A percentile compares a stretch with the other conserved stretches of the same genome.
phyloP scores from a whole-genome alignment of 1,140 invertebrate genomes.

The Drosophila neocordata region DNA sequence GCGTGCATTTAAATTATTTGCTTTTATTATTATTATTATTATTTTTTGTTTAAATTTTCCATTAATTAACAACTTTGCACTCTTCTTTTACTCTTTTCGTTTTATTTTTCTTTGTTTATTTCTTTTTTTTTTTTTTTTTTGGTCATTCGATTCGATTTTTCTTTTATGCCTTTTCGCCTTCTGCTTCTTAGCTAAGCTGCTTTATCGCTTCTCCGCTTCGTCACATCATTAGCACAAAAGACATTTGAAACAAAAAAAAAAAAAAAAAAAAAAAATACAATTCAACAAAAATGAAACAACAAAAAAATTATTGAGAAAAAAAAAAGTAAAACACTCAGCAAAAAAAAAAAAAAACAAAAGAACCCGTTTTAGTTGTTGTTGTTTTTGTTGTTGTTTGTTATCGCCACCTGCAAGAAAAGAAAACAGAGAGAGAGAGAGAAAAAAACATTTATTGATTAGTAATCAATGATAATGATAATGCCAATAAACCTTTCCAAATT shows the following conservation, averaged over 20 bases:
- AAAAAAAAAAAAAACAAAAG: not conserved
- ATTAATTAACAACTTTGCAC: constrained; percentile 76
- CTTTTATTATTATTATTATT: no score
- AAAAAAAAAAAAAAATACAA: not conserved
- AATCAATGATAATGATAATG: constrained; percentile 10
- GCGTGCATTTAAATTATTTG: constrained; percentile 16
- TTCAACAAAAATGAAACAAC: not conserved
- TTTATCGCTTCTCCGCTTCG: constrained; percentile 9
- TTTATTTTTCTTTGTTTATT: constrained; percentile 6
- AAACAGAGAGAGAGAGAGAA: not conserved
- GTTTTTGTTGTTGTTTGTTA: not conserved
- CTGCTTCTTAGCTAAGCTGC: constrained; percentile 15
- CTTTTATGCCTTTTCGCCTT: not conserved
- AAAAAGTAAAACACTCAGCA: not conserved
- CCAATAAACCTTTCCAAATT: constrained; percentile 3
- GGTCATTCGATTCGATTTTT: constrained; percentile 6
- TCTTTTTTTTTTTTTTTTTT: constrained; percentile 8
- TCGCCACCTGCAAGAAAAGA: constrained; percentile 6
- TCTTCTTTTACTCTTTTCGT: constrained; percentile 26
- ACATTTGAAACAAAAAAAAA: constrained; percentile 4
- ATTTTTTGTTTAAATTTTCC: constrained; percentile 43
- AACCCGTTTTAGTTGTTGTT: constrained; percentile 4
- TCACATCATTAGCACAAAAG: constrained; percentile 11
- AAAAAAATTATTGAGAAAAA: not conserved
- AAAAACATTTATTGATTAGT: constrained; percentile 7